Base-by-base conservation (phyloP, 2,888 invertebrate genomes). In the Phengaris alcon region DNA sequence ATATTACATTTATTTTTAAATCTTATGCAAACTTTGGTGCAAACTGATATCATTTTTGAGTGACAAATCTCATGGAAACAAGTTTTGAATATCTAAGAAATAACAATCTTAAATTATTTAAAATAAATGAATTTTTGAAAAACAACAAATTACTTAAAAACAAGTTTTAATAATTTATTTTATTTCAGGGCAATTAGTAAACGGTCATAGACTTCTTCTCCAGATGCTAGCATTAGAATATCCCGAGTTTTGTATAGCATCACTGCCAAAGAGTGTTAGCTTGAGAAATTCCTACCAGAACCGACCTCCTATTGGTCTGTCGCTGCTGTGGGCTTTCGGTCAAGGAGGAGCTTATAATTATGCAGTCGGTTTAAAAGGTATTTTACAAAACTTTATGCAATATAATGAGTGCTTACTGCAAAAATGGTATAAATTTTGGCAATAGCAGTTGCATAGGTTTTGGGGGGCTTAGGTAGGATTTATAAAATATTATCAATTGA, bases 211-310 rank as follows among this genome's bases (percentile, higher is more conserved):
- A 87, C 91, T 97, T 74, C 94, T 96, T 57, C 87, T 97, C 35
- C 97, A 97, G 88, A 90, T 96, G 83, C 88, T 97, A 79, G 96
- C 96, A 0, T 93, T 94, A 76, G 93, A 94, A 51, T 93, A 95
- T 86, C 96, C 97, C 0, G 94, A 94, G 74, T 94, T 96, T 80
- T 95, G 95, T 74, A 84, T 93, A 0, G 88, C 91, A 0, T 96
- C 95, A 77, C 86, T 96, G 80, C 90, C 94, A 12, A 97, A 96
- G 85, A 94, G 95, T 78, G 90, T 94, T 5, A 94, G 93, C 76
- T 87, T 97, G 22, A 93, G 95, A 57, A 96, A 95, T 82, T 97
- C 97, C 0, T 97, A 97, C 84, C 96, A 96, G 82, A 97, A 97
- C 84, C 93, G 96, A 74, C 95, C 96, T 77, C 94, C 95, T 1